phyloP scores from a whole-genome alignment of 1,140 invertebrate species.

The Philopotamus ludificatus region DNA sequence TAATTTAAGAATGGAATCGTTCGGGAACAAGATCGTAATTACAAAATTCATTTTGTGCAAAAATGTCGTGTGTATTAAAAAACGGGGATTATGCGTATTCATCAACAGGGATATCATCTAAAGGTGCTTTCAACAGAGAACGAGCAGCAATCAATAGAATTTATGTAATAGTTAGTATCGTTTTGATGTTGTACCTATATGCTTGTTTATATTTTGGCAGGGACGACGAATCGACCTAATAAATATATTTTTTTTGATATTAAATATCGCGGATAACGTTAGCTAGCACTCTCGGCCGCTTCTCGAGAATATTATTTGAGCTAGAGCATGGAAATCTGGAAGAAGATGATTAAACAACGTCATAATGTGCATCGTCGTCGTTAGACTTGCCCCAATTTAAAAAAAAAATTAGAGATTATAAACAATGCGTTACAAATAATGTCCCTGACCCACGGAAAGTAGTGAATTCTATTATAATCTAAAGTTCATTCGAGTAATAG shows the following conservation, averaged over 20 bases:
- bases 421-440: neutral
- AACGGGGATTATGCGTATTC: slow-evolving; percentile 22
- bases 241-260: slow-evolving; percentile 23
- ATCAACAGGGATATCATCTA: slow-evolving; percentile 16
- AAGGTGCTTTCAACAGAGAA: slow-evolving; percentile 42
- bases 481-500: slow-evolving; percentile 5
- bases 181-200: slow-evolving; percentile 38
- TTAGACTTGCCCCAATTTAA: neutral
- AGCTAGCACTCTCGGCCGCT: slow-evolving; percentile 59
- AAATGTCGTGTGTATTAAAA: no score
- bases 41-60: no score
- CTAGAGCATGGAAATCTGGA: slow-evolving; percentile 73
- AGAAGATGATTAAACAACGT: slow-evolving; percentile 54
- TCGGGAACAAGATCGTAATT: no score
- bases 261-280: slow-evolving; percentile 44
- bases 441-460: slow-evolving; percentile 25
- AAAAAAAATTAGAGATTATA: slow-evolving; percentile 5
- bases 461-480: slow-evolving; percentile 23
- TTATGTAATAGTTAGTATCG: slow-evolving; percentile 39
- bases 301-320: slow-evolving; percentile 67
- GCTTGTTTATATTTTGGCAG: slow-evolving; percentile 27
- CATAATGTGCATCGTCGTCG: slow-evolving; percentile 32
- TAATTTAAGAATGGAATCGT: no score
- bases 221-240: slow-evolving; percentile 23
- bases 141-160: slow-evolving; percentile 55